A percentile compares a stretch with the other conserved stretches of the same genome.
Evolutionary conservation across 2,113 vertebrate species (phyloP).

Genomic region (Accipiter cooperii): DNA sequence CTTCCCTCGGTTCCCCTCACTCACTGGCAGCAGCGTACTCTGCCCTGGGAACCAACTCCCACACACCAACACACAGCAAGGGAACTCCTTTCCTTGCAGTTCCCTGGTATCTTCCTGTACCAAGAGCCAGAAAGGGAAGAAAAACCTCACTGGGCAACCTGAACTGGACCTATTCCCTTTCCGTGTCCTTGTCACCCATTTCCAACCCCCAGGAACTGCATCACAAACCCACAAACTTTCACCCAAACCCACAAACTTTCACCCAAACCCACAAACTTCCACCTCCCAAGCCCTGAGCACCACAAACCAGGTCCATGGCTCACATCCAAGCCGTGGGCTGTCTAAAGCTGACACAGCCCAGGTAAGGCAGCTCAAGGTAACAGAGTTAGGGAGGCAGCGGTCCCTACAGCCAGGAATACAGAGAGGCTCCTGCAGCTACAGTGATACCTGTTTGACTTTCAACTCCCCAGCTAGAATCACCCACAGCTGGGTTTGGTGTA

Average conservation of each 20-base stretch:
- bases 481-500: background rate
- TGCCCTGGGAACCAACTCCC: conserved; percentile 28
- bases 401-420: background rate
- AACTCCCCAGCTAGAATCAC: background rate
- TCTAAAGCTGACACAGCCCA: background rate
- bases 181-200: background rate
- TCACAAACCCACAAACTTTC: background rate
- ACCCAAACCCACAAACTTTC: background rate
- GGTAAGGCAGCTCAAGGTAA: background rate
- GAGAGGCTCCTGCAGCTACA: background rate
- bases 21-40: background rate
- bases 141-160: background rate
- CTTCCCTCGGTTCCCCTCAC: background rate
- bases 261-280: background rate
- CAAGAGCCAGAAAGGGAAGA: background rate
- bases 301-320: background rate
- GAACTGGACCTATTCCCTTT: background rate
- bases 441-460: background rate
- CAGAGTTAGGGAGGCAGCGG: background rate
- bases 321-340: background rate
- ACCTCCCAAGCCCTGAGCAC: background rate
- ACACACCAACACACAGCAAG: background rate
- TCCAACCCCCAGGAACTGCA: background rate
- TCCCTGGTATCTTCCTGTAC: background rate
- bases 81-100: background rate